Base-by-base conservation (phyloP, 1,140 invertebrate species). In the Carposina sasakii region DNA sequence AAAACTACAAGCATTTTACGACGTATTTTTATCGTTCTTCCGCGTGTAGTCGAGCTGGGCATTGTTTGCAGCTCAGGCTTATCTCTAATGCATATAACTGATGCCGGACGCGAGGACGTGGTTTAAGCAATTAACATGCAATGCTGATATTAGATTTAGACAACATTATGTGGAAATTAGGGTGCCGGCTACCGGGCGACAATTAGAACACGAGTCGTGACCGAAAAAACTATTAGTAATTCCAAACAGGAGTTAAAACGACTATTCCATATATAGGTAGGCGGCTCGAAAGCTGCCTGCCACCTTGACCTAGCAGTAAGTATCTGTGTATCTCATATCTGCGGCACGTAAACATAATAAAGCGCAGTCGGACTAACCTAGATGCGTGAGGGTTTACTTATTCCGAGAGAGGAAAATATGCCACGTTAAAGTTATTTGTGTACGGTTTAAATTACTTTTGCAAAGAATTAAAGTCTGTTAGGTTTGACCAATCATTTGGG, bases 261-360 rank as follows among this genome's bases (percentile, higher is more conserved):
- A 61, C 52, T 52, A 52, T 60, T 66, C 75, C 70, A 62, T 79
- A 72, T 76, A 75, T 68, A 73, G 71, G 49, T 58, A 58, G 56
- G 52, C 61, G 65, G 55, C 54, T 77, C 65, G 76, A 83, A 81
- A 83, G 76, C 76, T 73, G 64, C 60, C 53, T 55, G 52, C 54
- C 66, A 70, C 79, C 79, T 83, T 81, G 79, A 83, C 79, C 70
- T 57, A 67, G 55, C 59, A 49, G 63, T 60, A 54, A 60, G 59
- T 63, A 73, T 69, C 71, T 71, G 55, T 63, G 62, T 72, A 76
- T 74, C 73, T 79, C 71, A 71, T 76, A 79, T 82, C 76, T 78
- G 65, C 67, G 55, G 64, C 76, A 82, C 76, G 75, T 81, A 82
- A 74, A 81, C 55, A 81, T 72, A 82, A 82, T 82, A 78, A 82